phyloP scores from a whole-genome alignment of 1,140 invertebrate genomes.

The Euborellia annulipes region DNA sequence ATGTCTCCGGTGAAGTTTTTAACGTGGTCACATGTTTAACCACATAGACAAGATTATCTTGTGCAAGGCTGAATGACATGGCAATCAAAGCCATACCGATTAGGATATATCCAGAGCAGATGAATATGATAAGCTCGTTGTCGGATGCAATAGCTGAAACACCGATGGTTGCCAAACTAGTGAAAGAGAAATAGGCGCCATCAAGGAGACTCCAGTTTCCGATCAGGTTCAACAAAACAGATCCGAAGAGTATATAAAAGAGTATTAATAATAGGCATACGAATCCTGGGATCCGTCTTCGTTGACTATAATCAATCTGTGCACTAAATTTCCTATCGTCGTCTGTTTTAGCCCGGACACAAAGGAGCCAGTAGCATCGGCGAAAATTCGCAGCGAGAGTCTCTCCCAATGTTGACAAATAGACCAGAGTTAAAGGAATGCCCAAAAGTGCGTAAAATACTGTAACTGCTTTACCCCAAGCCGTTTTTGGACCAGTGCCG shows the following conservation, averaged over 20 bases:
- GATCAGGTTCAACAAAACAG: slow-evolving; percentile 75
- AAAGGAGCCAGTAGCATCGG: slow-evolving; percentile 30
- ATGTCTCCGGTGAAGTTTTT: no score
- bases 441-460: slow-evolving; percentile 76
- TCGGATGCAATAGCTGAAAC: slow-evolving; percentile 35
- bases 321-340: slow-evolving; percentile 21
- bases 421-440: slow-evolving; percentile 79
- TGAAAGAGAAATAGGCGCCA: slow-evolving; percentile 89
- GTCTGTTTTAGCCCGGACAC: slow-evolving; percentile 18
- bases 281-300: slow-evolving; percentile 22
- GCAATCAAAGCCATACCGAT: slow-evolving; percentile 89
- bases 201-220: slow-evolving; percentile 85
- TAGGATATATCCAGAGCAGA: slow-evolving; percentile 73
- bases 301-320: not conserved
- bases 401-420: slow-evolving; percentile 71
- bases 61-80: slow-evolving; percentile 92
- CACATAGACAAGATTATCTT: slow-evolving; percentile 63
- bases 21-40: no score
- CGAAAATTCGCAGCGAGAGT: slow-evolving; percentile 36
- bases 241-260: slow-evolving; percentile 79
- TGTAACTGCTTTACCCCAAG: slow-evolving; percentile 75
- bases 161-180: slow-evolving; percentile 75
- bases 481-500: slow-evolving; percentile 75
- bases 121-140: slow-evolving; percentile 61
- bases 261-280: slow-evolving; percentile 79